These are phyloP conservation scores for Onychostruthus taczanowskii DNA, from an alignment of 2,113 vertebrate genomes.

Conservation along the genomic window DNA sequence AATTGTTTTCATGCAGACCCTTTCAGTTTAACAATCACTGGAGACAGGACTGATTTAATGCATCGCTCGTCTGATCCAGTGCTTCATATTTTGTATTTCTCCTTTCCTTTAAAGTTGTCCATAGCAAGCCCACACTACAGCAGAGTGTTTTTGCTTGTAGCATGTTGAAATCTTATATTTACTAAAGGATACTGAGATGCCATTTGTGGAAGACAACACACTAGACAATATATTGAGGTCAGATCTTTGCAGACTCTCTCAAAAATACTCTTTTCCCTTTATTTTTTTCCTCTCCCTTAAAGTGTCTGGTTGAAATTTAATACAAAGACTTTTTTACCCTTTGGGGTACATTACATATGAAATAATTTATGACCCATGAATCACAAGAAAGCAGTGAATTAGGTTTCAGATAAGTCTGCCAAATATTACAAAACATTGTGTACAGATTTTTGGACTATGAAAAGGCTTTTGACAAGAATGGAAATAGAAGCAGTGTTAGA, in stretches of 20 bases:
- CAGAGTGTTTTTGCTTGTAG: neutral
- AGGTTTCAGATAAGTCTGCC: constrained; percentile 72
- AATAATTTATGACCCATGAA: constrained; percentile 76
- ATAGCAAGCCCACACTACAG: neutral
- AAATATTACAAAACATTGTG: constrained; percentile 78
- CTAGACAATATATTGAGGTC: constrained; percentile 30
- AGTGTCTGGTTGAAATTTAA: constrained; percentile 67
- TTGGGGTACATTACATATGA: constrained; percentile 69
- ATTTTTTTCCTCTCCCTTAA: neutral
- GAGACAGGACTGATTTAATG: neutral
- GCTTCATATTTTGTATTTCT: neutral
- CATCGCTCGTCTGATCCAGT: neutral
- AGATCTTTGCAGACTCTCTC: constrained; percentile 35
- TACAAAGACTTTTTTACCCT: constrained; percentile 69
- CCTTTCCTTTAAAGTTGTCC: neutral
- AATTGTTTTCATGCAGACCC: neutral
- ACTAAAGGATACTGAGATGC: neutral
- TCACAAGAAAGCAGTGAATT: constrained; percentile 75
- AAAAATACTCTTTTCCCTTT: neutral
- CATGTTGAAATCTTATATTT: constrained; percentile 9
- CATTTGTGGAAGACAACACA: neutral
- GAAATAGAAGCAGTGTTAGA: constrained; percentile 70
- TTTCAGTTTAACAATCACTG: neutral
- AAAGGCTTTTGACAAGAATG: constrained; percentile 76
- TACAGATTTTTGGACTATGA: constrained; percentile 69